Evolutionary conservation across 2,888 invertebrate species (phyloP).

Genomic region (Plagodis pulveraria): DNA sequence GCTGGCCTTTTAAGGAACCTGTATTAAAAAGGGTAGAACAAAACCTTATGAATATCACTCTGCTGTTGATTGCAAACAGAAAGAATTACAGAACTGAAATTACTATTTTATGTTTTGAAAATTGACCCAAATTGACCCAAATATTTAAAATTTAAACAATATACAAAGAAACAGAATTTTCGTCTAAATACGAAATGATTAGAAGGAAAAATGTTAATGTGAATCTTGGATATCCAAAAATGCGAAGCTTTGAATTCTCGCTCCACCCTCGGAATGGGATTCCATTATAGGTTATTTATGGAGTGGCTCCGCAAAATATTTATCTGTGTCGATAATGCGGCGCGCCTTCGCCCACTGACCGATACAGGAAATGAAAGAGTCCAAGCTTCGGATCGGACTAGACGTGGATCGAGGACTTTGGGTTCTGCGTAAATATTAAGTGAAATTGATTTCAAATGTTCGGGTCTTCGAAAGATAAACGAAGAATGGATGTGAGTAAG

Average conservation of each 20-base stretch:
- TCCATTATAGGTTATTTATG: slow-evolving; percentile 83
- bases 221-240: slow-evolving; percentile 4
- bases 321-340: slow-evolving; percentile 77
- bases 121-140: no score
- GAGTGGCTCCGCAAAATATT: slow-evolving; percentile 78
- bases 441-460: slow-evolving; percentile 6
- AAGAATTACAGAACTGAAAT: no score
- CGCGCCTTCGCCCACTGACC: slow-evolving; percentile 42
- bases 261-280: slow-evolving; percentile 62
- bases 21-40: no score
- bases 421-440: slow-evolving; percentile 17
- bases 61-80: no score
- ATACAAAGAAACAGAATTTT: no score
- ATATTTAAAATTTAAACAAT: no score
- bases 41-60: no score
- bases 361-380: slow-evolving; percentile 39
- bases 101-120: no score
- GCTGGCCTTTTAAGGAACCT: no score
- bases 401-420: slow-evolving; percentile 12
- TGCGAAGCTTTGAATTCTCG: slow-evolving; percentile 25
- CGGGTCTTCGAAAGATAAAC: background rate
- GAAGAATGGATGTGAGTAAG: no score
- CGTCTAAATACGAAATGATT: no score
- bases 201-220: background rate
- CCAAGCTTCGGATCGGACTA: slow-evolving; percentile 23